Evolutionary conservation across 2,113 vertebrate species (phyloP).

Genomic region (Phaetusa simplex): DNA sequence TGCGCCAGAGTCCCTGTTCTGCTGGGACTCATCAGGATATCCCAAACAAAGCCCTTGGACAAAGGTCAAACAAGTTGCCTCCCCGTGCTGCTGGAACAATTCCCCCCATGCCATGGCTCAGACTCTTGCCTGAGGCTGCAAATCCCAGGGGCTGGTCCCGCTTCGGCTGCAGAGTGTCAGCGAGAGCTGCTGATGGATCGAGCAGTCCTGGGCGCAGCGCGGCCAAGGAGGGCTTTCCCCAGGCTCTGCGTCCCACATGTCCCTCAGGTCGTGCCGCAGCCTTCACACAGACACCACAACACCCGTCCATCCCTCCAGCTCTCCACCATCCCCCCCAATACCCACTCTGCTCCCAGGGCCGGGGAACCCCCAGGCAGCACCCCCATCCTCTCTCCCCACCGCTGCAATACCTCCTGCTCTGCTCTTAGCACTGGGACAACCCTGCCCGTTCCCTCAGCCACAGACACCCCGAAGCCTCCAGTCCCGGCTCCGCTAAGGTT

Average conservation of each 20-base stretch:
- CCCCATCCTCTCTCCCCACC: not conserved
- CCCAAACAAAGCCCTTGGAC: not conserved
- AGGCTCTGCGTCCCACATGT: not conserved
- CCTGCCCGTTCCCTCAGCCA: not conserved
- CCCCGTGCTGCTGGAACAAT: not conserved
- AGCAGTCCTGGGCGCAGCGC: not conserved
- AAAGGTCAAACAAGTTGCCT: not conserved
- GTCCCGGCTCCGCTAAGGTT: not conserved
- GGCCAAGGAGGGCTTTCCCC: not conserved
- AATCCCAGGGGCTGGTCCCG: not conserved
- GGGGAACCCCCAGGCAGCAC: not conserved
- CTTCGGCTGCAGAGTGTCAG: accelerated
- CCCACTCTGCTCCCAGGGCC: not conserved
- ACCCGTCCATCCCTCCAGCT: not conserved
- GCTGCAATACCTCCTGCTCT: not conserved
- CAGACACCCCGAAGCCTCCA: not conserved
- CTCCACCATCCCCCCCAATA: accelerated
- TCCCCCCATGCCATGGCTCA: accelerated
- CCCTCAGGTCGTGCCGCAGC: not conserved
- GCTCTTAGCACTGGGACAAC: not conserved
- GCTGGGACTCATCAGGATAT: not conserved
- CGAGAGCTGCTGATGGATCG: accelerated
- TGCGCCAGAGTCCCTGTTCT: not conserved
- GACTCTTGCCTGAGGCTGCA: not conserved
- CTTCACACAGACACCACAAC: accelerated